Base-by-base conservation (phyloP, 37 sponge, comb jelly and placozoan genomes). In the Haliclona indistincta region DNA sequence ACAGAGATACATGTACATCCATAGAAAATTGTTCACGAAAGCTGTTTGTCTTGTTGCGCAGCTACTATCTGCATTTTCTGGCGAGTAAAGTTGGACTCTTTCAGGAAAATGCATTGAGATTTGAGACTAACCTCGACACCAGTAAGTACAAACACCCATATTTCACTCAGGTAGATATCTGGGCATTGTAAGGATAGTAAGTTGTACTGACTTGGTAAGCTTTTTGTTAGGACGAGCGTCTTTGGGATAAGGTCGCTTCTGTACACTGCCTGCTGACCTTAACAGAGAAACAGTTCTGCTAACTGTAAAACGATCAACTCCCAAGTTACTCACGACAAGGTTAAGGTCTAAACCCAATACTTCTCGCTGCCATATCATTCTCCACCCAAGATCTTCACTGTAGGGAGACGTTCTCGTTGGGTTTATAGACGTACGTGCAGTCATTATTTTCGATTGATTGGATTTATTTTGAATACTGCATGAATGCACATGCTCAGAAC, bases 1-100 rank as follows among this genome's bases (percentile, higher is more conserved):
- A n/a, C n/a, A n/a, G n/a, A n/a, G n/a, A n/a, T n/a, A n/a, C n/a
- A n/a, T n/a, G n/a, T n/a, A n/a, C n/a, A n/a, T n/a, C n/a, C n/a
- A n/a, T n/a, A n/a, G n/a, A n/a, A n/a, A n/a, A n/a, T n/a, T n/a
- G n/a, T n/a, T n/a, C n/a, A n/a, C n/a, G n/a, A n/a, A n/a, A 63
- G 64, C 20, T 10, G 37, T 11, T 63, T 19, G 35, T 63, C 64
- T 26, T 2, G 30, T 7, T 63, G 64, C 5, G 29, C 3, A 26
- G 64, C 64, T 63, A 63, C 64, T 26, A 63, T 36, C 35, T 63
- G 64, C 64, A 63, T 63, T 37, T 63, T 63, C 34, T 63, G 11
- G 11, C 52, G 11, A 49, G 15, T 49, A 17, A 49, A 49, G 17
- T 49, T 49, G 17, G 11, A 19, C 52, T 49, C 17, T 17, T 49